Conservation (phyloP, 2,888 invertebrate species). For the Amiota communis region DNA sequence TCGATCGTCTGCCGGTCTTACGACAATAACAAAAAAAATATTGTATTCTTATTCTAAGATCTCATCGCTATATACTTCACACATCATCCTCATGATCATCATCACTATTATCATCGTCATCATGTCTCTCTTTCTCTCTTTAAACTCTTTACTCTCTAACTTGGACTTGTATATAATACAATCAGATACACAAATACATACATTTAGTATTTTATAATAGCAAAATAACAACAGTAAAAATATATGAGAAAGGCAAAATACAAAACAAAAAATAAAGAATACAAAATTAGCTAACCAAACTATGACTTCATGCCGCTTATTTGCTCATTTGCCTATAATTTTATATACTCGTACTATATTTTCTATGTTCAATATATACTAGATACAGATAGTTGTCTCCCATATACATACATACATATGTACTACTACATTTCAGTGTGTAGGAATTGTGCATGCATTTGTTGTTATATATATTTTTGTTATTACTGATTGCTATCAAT, state of each 20-base stretch:
- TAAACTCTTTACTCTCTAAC: neutral
- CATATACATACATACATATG: too few species aligned
- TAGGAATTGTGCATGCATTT: too few species aligned
- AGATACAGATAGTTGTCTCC: too few species aligned
- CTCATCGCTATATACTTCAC: constrained; percentile 18
- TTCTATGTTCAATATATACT: too few species aligned
- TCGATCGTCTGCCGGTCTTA: constrained; percentile 62
- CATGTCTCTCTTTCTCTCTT: constrained; percentile 10
- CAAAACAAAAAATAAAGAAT: constrained; percentile 19
- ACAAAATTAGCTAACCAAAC: constrained; percentile 41
- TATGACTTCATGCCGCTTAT: constrained; percentile 57
- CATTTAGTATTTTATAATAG: neutral
- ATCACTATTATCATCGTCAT: constrained; percentile 2
- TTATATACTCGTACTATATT: too few species aligned
- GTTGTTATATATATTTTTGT: too few species aligned
- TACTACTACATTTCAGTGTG: too few species aligned
- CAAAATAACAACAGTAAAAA: neutral
- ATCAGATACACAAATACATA: neutral
- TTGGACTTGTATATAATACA: neutral
- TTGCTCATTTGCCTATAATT: too few species aligned
- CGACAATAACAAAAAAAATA: constrained; percentile 36
- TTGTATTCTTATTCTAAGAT: constrained; percentile 36
- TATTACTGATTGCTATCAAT: too few species aligned
- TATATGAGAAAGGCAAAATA: constrained; percentile 27
- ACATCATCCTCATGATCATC: constrained; percentile 12